These are phyloP conservation scores for Mastomys natalensis DNA, from an alignment of 2,113 vertebrate species.

Conservation along the genomic window DNA sequence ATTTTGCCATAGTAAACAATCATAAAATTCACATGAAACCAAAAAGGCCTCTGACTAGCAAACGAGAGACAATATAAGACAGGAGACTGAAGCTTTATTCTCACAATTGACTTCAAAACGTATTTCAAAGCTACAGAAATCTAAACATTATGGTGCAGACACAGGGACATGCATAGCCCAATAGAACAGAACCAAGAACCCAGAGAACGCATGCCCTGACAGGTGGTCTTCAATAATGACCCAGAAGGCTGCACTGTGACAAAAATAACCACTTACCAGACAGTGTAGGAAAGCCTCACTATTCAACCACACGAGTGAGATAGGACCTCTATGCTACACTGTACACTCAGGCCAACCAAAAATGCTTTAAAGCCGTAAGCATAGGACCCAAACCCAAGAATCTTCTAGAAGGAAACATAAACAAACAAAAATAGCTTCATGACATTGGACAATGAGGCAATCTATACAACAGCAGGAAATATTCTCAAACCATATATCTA, in stretches of 20 bases:
- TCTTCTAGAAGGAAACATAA: not conserved
- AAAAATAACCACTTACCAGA: not conserved
- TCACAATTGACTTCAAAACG: not conserved
- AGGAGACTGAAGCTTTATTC: not conserved
- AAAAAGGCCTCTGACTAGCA: not conserved
- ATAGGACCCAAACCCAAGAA: not conserved
- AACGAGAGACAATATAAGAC: not conserved
- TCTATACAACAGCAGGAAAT: not conserved
- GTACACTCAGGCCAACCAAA: not conserved
- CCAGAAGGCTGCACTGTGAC: not conserved
- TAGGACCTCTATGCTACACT: not conserved
- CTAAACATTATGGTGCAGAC: not conserved
- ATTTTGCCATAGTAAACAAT: not conserved
- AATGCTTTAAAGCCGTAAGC: not conserved
- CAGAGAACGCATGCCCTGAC: not conserved
- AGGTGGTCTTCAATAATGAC: not conserved
- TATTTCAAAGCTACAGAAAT: not conserved
- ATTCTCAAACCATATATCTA: not conserved
- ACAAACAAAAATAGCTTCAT: not conserved
- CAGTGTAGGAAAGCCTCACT: not conserved
- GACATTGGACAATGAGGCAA: not conserved
- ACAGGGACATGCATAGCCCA: not conserved
- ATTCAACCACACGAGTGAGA: not conserved
- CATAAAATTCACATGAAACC: not conserved
- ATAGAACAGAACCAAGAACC: not conserved